Conservation (phyloP, 2,113 vertebrate species). For the Phalacrocorax brasilianus region DNA sequence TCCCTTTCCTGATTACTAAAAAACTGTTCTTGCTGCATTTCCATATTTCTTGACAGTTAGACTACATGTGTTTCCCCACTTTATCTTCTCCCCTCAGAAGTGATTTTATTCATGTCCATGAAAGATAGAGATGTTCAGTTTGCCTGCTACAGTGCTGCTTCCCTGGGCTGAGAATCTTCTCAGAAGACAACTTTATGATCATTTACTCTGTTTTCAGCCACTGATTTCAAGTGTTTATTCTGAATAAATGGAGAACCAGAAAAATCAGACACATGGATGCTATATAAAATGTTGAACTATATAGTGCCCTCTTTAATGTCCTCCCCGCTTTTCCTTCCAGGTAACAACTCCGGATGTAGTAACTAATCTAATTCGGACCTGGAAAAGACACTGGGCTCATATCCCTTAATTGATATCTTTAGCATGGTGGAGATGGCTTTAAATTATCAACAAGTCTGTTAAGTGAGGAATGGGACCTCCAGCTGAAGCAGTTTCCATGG, state of each 20-base stretch:
- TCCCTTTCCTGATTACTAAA: neutral
- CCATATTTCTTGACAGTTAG: neutral
- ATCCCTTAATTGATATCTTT: neutral
- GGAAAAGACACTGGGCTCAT: neutral
- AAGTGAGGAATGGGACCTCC: neutral
- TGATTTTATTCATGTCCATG: neutral
- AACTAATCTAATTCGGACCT: slow-evolving; percentile 16
- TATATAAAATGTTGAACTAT: neutral
- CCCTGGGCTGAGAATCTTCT: neutral
- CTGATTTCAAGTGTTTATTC: neutral
- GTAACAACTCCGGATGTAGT: slow-evolving; percentile 35
- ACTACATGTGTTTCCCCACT: neutral
- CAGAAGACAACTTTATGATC: neutral
- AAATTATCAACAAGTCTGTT: slow-evolving; percentile 37
- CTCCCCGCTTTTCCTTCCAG: neutral
- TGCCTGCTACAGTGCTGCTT: neutral
- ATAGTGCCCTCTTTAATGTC: neutral
- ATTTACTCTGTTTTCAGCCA: neutral
- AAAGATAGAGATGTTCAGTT: neutral
- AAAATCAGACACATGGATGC: neutral
- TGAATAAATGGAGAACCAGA: neutral
- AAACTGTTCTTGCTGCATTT: neutral
- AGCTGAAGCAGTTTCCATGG: neutral
- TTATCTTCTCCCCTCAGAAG: neutral
- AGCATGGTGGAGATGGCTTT: neutral